Evolutionary conservation across 1,140 invertebrate species (phyloP).

Genomic region (Lerema accius): DNA sequence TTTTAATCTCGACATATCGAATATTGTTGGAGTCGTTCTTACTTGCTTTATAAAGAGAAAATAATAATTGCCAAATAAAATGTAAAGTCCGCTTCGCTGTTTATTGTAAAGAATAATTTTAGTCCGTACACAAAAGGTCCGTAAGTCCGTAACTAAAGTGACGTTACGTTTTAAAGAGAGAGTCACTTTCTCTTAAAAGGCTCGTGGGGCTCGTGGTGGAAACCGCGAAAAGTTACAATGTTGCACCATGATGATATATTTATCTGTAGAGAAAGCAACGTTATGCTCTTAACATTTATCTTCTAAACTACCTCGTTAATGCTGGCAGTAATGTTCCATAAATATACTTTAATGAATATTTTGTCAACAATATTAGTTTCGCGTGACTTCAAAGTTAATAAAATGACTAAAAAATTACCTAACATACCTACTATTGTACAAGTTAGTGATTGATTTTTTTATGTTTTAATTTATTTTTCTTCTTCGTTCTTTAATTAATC

Average conservation of each 20-base stretch:
- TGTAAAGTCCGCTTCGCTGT: neutral
- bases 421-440: too few species aligned
- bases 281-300: conserved; percentile 25
- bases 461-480: too few species aligned
- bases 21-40: too few species aligned
- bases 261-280: conserved; percentile 27
- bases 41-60: neutral
- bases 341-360: conserved; percentile 31
- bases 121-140: neutral
- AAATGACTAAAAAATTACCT: too few species aligned
- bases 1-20: too few species aligned
- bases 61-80: neutral
- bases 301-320: conserved; percentile 31
- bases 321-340: conserved; percentile 14
- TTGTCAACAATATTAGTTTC: conserved; percentile 30
- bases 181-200: conserved; percentile 28
- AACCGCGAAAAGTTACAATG: conserved; percentile 11
- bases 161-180: conserved; percentile 22
- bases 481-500: too few species aligned
- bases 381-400: conserved; percentile 3
- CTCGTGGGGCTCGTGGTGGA: neutral
- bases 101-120: neutral
- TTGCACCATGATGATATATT: conserved; percentile 19
- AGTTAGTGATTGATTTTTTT: too few species aligned
- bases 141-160: conserved; percentile 9